Base-by-base conservation (phyloP, 53 echinoderm and acorn worm species). In the Crossaster papposus region DNA sequence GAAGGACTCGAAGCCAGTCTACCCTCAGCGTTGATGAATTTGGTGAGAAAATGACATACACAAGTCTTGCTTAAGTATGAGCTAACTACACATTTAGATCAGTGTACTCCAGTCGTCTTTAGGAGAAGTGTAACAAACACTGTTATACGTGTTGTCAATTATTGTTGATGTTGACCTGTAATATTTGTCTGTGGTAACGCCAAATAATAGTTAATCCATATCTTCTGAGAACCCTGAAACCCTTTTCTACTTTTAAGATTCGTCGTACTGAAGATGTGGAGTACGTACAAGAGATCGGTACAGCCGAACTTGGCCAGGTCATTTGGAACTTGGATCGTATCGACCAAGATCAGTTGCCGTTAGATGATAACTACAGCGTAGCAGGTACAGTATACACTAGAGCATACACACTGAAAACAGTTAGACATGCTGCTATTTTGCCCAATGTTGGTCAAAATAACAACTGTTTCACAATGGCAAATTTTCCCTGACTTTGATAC, bases 251-350 rank as follows among this genome's bases (percentile, higher is more conserved):
- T 15, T 34, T 79, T 44, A 54, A 50, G 79, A 30, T 70, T 68
- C 79, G 50, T 18, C 64, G 38, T 30, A n/a, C 13, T 3, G 37
- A 76, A 51, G 91, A 63, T 26, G 91, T 90, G 54, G 83, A 90
- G 23, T 90, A 84, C 70, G 77, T 90, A 10, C 83, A 90, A 53
- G 91, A 82, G 55, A 28, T 83, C 24, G 77, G 50, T 62, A 51
- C 36, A 23, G 83, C 77, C 51, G 22, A 77, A 4, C 50, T 83
- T n/a, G 78, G 83, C 29, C 77, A 58, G n/a, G 29, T 12, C 30
- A 54, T 65, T 2, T 90, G 91, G 91, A 83, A 83, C 18, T 26
- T 90, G 1, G 91, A 90, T 20, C 91, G 91, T 24, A 83, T 90
- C 14, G 84, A 90, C 54, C 91, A 90, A 64, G 74, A 78, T 23